These are phyloP conservation scores for Phenganax subtilis DNA, from an alignment of 92 coral and sea anemone genomes.

Conservation along the genomic window DNA sequence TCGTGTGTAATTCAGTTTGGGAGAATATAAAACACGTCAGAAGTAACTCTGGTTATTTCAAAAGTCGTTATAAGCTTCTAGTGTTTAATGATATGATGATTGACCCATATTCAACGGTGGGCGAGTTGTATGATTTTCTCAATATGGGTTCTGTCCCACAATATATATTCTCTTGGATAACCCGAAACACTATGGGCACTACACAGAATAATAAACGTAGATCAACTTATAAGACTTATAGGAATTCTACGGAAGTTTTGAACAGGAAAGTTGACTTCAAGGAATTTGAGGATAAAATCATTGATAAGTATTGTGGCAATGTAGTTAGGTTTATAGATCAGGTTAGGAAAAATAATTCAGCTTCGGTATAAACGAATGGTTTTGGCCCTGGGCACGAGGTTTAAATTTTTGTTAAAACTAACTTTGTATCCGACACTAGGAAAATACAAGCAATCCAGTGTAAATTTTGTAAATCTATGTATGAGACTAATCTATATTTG, in stretches of 20 bases:
- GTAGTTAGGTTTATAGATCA: slow-evolving; percentile 6
- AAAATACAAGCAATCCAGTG: too few species aligned
- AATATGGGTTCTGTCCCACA: slow-evolving; percentile 22
- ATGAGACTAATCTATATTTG: too few species aligned
- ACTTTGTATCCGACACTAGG: neutral
- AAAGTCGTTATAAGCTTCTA: slow-evolving; percentile 26
- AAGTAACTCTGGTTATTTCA: neutral
- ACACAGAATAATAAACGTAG: too few species aligned
- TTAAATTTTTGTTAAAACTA: too few species aligned
- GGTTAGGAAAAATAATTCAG: neutral
- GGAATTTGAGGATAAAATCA: neutral
- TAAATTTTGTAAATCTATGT: too few species aligned
- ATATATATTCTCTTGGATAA: slow-evolving; percentile 9
- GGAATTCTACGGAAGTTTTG: slow-evolving; percentile 33
- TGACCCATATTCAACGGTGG: neutral
- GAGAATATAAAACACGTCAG: slow-evolving; percentile 14
- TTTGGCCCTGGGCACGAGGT: neutral
- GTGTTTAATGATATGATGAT: slow-evolving; percentile 27
- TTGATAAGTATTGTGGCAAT: slow-evolving; percentile 22
- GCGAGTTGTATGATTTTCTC: slow-evolving; percentile 9
- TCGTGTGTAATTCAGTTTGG: slow-evolving; percentile 6
- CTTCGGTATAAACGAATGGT: neutral
- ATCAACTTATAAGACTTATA: neutral
- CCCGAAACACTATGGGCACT: neutral
- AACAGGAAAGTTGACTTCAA: slow-evolving; percentile 10